Evolutionary conservation across 2,113 vertebrate genomes (phyloP).

Genomic region (Nanorana parkeri): DNA sequence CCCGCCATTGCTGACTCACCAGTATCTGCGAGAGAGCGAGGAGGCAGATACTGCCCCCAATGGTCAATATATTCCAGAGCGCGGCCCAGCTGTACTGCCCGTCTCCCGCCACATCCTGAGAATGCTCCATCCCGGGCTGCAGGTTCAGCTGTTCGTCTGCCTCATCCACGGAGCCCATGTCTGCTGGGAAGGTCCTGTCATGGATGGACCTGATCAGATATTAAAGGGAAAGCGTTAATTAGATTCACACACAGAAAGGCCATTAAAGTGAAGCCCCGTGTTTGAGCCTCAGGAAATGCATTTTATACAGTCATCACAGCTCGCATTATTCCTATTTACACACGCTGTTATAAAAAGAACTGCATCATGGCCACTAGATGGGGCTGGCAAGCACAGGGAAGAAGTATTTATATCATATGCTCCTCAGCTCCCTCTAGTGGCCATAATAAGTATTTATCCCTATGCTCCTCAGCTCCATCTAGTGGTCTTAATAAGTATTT

Average conservation of each 20-base stretch:
- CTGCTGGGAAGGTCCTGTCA: constrained; percentile 67
- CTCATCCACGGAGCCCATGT: constrained; percentile 69
- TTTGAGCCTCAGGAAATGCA: too few relatives aligned
- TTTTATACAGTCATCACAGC: too few relatives aligned
- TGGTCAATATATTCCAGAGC: constrained; percentile 75
- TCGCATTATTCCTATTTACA: too few relatives aligned
- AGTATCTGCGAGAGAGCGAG: constrained; percentile 86
- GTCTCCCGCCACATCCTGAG: constrained; percentile 66
- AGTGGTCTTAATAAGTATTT: too few relatives aligned
- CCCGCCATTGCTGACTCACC: constrained; percentile 72
- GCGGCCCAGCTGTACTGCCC: constrained; percentile 67
- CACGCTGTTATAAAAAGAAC: too few relatives aligned
- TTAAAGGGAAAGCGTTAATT: constrained; percentile 14
- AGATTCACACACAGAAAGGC: background rate
- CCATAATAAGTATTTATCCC: too few relatives aligned
- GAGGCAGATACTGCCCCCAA: constrained; percentile 78
- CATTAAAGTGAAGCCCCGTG: too few relatives aligned
- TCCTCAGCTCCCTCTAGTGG: too few relatives aligned
- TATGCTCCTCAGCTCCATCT: too few relatives aligned
- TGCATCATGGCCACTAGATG: too few relatives aligned
- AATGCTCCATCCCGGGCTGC: constrained; percentile 64
- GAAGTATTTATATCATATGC: too few relatives aligned
- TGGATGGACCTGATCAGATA: constrained; percentile 65
- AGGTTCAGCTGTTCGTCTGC: constrained; percentile 62
- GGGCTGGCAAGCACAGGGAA: too few relatives aligned